phyloP scores from a whole-genome alignment of 2,888 invertebrate species.

The Thymelicus lineola region DNA sequence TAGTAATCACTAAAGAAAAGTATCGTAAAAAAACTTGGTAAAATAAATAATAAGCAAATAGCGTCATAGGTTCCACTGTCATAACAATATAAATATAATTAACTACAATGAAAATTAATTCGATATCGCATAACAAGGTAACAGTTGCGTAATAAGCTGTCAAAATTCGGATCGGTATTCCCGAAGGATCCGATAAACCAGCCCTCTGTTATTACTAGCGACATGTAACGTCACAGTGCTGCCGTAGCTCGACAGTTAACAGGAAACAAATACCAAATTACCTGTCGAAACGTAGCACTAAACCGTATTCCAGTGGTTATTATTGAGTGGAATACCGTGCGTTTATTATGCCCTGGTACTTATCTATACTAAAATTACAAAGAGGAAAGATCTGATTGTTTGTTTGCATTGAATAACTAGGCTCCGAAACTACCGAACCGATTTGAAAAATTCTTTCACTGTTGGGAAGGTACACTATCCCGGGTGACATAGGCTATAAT shows the following conservation, averaged over 20 bases:
- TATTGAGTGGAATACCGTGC: neutral
- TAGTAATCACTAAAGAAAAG: too few relatives aligned
- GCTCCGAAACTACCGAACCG: too few relatives aligned
- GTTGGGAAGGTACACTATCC: too few relatives aligned
- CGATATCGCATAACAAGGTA: neutral
- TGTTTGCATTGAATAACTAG: too few relatives aligned
- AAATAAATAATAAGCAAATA: too few relatives aligned
- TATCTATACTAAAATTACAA: neutral
- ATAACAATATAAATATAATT: neutral
- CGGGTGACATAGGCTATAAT: too few relatives aligned
- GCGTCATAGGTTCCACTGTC: too few relatives aligned
- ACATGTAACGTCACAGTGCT: neutral
- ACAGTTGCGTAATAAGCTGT: neutral
- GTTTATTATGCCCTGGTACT: neutral
- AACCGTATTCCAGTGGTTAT: conserved; percentile 7
- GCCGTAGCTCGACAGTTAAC: conserved; percentile 13
- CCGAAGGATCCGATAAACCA: neutral
- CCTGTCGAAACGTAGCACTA: conserved; percentile 21
- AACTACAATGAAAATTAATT: neutral
- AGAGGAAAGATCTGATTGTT: too few relatives aligned
- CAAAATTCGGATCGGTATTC: conserved; percentile 3
- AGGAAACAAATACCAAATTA: conserved; percentile 31
- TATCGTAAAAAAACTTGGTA: too few relatives aligned
- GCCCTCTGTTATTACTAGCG: neutral
- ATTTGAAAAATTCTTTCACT: too few relatives aligned